These are phyloP conservation scores for Hydropsyche betteni DNA, from an alignment of 2,888 invertebrate genomes.

Conservation along the genomic window DNA sequence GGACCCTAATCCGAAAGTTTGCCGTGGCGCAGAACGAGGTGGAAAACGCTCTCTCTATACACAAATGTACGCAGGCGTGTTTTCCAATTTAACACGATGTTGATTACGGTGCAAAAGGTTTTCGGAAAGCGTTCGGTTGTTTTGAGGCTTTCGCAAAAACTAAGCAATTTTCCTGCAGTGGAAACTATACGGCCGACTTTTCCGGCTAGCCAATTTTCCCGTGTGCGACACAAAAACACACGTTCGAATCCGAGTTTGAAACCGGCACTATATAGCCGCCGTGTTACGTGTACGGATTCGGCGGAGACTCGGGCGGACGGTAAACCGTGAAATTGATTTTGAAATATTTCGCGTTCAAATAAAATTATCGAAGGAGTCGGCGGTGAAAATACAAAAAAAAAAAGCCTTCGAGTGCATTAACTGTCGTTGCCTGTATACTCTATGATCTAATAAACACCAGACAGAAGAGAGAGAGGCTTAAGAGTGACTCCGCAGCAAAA, in stretches of 20 bases:
- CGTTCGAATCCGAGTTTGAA: too few species aligned
- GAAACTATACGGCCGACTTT: slow-evolving; percentile 27
- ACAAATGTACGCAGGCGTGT: slow-evolving; percentile 22
- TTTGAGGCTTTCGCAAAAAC: slow-evolving; percentile 36
- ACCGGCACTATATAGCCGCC: too few species aligned
- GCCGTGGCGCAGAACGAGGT: slow-evolving; percentile 1
- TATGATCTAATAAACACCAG: slow-evolving; percentile 30
- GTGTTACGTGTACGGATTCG: too few species aligned
- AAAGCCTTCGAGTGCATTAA: slow-evolving; percentile 3
- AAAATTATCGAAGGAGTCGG: too few species aligned
- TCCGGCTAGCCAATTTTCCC: slow-evolving; percentile 21
- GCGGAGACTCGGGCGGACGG: too few species aligned
- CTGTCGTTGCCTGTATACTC: slow-evolving; percentile 1
- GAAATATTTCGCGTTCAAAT: too few species aligned
- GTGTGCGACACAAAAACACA: slow-evolving; percentile 4
- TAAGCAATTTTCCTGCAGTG: slow-evolving; percentile 31
- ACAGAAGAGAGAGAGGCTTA: slow-evolving; percentile 17
- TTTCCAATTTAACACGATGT: slow-evolving; percentile 35
- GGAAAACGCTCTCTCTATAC: neutral
- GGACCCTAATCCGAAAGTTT: slow-evolving; percentile 28
- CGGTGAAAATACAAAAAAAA: neutral
- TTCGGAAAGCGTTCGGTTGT: slow-evolving; percentile 20
- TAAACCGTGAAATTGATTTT: too few species aligned
- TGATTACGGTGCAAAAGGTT: slow-evolving; percentile 34
- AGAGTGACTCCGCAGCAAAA: slow-evolving; percentile 31